Percentiles rank a stretch among this genome's conserved stretches.
phyloP scores from a whole-genome alignment of 2,888 invertebrate species.

The Hipparchia semele region DNA sequence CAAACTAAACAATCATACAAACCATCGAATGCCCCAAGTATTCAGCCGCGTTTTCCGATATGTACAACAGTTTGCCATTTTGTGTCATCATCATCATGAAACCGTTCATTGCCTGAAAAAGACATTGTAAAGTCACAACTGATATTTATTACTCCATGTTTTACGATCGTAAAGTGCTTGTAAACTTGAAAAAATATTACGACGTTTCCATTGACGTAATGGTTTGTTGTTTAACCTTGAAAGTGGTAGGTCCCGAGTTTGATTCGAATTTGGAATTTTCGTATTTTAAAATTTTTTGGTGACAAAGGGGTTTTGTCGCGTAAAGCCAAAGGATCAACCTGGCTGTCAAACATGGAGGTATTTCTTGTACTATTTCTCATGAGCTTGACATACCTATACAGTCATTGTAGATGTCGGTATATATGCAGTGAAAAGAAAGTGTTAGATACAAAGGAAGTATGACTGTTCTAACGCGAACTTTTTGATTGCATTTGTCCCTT shows the following conservation, averaged over 20 bases:
- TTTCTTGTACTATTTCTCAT: no score
- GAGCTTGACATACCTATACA: no score
- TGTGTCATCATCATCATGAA: conserved; percentile 99
- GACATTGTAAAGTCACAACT: conserved; percentile 57
- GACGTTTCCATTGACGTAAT: not conserved
- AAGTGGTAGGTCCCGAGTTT: not conserved
- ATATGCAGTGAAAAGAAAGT: no score
- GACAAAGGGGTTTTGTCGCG: no score
- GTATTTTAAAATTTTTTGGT: no score
- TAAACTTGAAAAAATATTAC: conserved; percentile 47
- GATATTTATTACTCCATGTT: conserved; percentile 54
- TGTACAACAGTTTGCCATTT: conserved; percentile 98
- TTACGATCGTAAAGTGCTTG: conserved; percentile 56
- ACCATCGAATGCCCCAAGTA: conserved; percentile 99
- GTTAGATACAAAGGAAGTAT: no score
- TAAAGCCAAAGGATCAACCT: no score
- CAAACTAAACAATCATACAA: conserved; percentile 41
- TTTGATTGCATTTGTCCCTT: no score
- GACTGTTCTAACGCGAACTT: no score
- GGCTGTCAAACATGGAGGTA: no score
- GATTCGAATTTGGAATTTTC: not conserved
- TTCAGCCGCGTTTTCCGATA: conserved; percentile 99
- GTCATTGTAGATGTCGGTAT: no score
- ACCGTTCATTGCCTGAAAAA: conserved; percentile 96
- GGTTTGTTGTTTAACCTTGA: not conserved